Conservation (phyloP, 2,888 invertebrate genomes). For the Nowickia ferox region DNA sequence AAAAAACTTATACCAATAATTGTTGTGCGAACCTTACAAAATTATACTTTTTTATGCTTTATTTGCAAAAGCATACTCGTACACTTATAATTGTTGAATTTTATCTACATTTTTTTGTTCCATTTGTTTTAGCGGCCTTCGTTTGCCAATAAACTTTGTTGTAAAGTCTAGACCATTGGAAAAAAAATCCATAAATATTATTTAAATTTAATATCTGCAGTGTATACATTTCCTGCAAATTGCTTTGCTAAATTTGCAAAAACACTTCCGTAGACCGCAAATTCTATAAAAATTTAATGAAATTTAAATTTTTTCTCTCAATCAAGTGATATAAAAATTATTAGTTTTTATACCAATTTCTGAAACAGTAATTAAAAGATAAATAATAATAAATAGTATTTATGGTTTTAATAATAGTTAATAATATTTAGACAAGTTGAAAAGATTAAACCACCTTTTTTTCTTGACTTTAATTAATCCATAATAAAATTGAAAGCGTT, state of each 20-base stretch:
- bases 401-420: background rate
- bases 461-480: background rate
- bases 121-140: background rate
- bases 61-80: too few relatives aligned
- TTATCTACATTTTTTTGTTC: background rate
- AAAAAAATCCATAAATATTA: constrained; percentile 28
- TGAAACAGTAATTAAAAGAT: background rate
- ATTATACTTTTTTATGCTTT: too few relatives aligned
- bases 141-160: background rate
- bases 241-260: background rate
- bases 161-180: constrained; percentile 32
- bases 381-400: background rate
- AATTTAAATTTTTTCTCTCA: background rate
- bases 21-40: too few relatives aligned
- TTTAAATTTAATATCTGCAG: constrained; percentile 25
- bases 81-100: too few relatives aligned
- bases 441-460: background rate
- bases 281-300: constrained; percentile 8
- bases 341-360: constrained; percentile 29
- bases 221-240: constrained; percentile 24
- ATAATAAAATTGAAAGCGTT: background rate
- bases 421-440: constrained; percentile 4
- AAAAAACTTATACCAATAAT: too few relatives aligned
- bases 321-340: background rate
- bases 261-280: background rate